Base-by-base conservation (phyloP, 2,113 vertebrate species). In the Numida meleagris region DNA sequence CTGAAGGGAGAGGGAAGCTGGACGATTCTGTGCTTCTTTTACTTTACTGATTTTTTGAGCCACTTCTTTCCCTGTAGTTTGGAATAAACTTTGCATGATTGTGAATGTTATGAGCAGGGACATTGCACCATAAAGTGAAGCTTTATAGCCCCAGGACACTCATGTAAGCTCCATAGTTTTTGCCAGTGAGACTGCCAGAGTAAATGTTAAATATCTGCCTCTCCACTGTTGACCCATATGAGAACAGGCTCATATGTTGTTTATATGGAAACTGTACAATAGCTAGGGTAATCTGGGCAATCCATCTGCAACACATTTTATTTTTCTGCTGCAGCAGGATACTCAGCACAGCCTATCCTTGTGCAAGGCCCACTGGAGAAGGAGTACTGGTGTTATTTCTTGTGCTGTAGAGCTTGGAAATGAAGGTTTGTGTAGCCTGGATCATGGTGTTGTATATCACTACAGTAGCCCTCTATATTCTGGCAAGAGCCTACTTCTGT, bases 171-270 rank as follows among this genome's bases (percentile, higher is more conserved):
- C 36, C 48, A 4, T 18, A n/a, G 4, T 13, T 80, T 51, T 76
- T 72, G 20, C 29, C 19, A 58, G 33, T 31, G 43, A 76, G 86
- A 45, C 3, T 12, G 48, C 53, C 20, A 25, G 45, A 61, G 5
- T 33, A 87, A 51, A 65, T 4, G 2, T 38, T 38, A 89, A 73
- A 34, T n/a, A 18, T 9, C 0, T 0, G 27, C 17, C 6, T 59
- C 36, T 81, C 50, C 14, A 9, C 29, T 46, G 16, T 65, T 89
- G 48, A 61, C 8, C 14, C 8, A 0, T 14, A 20, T 42, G 58
- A 86, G 48, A 59, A 57, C 48, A 77, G 38, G 12, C 14, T 83
- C 12, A 29, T 61, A 0, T 25, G 7, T 17, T 75, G 51, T 17
- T 82, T 9, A 2, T n/a, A 25, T 7, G 40, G n/a, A 9, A 65